These are phyloP conservation scores for Serinus canaria DNA, from an alignment of 2,113 vertebrate species.

Conservation along the genomic window DNA sequence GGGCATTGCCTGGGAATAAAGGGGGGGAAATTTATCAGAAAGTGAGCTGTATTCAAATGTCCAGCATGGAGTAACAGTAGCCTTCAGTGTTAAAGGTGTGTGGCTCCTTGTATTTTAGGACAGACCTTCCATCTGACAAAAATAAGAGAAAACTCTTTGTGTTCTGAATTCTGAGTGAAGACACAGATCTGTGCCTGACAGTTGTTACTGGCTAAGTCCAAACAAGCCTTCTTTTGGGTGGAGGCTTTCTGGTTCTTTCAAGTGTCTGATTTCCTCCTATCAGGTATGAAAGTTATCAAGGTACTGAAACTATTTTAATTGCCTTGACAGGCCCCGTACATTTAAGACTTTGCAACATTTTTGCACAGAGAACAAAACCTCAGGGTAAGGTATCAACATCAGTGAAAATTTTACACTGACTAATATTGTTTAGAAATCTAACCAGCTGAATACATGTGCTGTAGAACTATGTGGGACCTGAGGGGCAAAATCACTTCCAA, in stretches of 20 bases:
- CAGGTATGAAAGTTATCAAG: neutral
- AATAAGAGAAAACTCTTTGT: neutral
- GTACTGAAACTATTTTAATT: neutral
- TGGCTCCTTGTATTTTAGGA: neutral
- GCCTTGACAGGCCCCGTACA: neutral
- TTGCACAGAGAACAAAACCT: neutral
- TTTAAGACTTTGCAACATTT: neutral
- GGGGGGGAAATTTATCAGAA: neutral
- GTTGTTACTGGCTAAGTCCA: neutral
- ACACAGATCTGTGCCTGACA: neutral
- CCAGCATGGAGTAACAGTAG: neutral
- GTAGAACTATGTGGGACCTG: neutral
- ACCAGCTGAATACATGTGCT: neutral
- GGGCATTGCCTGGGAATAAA: neutral
- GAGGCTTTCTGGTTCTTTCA: neutral
- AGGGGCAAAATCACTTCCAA: neutral
- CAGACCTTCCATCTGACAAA: neutral
- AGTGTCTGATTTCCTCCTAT: neutral
- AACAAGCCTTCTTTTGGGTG: neutral
- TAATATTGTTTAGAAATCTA: neutral
- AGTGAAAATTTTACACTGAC: neutral
- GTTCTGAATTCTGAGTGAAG: neutral
- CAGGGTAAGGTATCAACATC: neutral
- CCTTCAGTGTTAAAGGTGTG: neutral
- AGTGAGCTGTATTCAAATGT: neutral